A percentile compares a stretch with the other conserved stretches of the same genome.
Conservation (phyloP, 2,888 invertebrate genomes). For the Fragum fragum region DNA sequence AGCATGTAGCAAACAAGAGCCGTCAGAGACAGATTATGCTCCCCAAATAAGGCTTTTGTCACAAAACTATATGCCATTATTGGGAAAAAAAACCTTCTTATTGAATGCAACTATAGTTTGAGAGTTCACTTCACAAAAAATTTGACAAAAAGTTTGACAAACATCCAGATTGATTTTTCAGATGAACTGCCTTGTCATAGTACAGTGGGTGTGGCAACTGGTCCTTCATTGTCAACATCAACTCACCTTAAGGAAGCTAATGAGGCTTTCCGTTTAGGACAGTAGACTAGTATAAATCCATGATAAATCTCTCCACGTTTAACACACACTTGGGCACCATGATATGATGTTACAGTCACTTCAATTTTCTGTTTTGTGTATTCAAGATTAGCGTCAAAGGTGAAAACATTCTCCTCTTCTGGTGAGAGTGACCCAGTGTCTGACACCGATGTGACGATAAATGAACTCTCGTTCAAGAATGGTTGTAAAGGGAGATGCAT, state of each 20-base stretch:
- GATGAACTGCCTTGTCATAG: too few relatives aligned
- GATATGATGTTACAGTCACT: slow-evolving; percentile 97
- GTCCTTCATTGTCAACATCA: too few relatives aligned
- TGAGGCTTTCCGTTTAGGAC: slow-evolving; percentile 97
- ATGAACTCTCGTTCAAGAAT: slow-evolving; percentile 94
- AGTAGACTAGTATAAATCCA: slow-evolving; percentile 97
- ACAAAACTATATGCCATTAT: too few relatives aligned
- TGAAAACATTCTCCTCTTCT: slow-evolving; percentile 87
- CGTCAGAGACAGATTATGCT: too few relatives aligned
- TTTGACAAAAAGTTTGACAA: too few relatives aligned
- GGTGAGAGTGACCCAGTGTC: slow-evolving; percentile 89
- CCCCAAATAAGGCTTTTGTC: too few relatives aligned
- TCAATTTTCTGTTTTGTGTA: slow-evolving; percentile 92
- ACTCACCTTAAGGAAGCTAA: slow-evolving; percentile 95
- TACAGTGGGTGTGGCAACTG: too few relatives aligned
- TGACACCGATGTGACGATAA: slow-evolving; percentile 92
- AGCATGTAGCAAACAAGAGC: too few relatives aligned
- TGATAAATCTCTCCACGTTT: slow-evolving; percentile 90
- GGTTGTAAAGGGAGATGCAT: slow-evolving; percentile 96
- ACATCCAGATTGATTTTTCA: too few relatives aligned
- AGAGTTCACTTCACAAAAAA: too few relatives aligned
- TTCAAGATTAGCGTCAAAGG: slow-evolving; percentile 95
- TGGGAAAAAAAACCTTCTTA: too few relatives aligned
- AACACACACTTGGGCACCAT: slow-evolving; percentile 90
- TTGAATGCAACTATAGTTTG: too few relatives aligned